Conservation (phyloP, 1,140 invertebrate genomes). For the Pachyrhynchus sulphureomaculatus region DNA sequence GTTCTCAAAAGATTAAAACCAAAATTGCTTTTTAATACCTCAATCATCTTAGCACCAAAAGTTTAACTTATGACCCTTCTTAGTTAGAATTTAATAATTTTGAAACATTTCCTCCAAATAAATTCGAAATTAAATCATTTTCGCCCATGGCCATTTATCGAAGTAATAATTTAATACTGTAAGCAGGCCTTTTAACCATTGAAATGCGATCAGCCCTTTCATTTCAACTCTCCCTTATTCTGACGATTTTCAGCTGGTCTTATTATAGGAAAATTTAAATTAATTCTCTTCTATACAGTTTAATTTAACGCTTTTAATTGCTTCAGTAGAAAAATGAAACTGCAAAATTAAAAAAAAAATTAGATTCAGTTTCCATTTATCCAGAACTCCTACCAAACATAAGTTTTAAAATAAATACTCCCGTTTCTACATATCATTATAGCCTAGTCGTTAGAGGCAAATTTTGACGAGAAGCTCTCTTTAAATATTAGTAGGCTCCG, state of each 20-base stretch:
- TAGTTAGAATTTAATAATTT: conserved; percentile 13
- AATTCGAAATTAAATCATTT: conserved; percentile 14
- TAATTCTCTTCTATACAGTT: background rate
- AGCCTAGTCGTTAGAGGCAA: too few species aligned
- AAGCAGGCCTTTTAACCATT: conserved; percentile 7
- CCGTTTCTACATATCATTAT: too few species aligned
- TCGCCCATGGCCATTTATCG: background rate
- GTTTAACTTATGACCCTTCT: conserved; percentile 10
- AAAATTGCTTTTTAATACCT: conserved; percentile 5
- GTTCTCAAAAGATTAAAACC: background rate
- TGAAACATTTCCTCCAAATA: conserved; percentile 6
- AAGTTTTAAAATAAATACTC: too few species aligned
- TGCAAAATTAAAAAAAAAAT: too few species aligned
- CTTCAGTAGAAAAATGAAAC: too few species aligned
- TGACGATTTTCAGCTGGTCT: too few species aligned
- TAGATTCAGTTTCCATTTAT: too few species aligned
- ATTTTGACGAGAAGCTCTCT: too few species aligned
- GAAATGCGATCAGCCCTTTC: background rate
- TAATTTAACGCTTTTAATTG: background rate
- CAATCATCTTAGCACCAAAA: conserved; percentile 5
- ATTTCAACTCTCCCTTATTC: background rate
- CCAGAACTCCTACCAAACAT: too few species aligned
- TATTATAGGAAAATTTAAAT: background rate
- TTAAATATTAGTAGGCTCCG: too few species aligned
- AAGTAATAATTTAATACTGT: conserved; percentile 16